Evolutionary conservation across 2,888 invertebrate species (phyloP).

Genomic region (Calameuta idolon): DNA sequence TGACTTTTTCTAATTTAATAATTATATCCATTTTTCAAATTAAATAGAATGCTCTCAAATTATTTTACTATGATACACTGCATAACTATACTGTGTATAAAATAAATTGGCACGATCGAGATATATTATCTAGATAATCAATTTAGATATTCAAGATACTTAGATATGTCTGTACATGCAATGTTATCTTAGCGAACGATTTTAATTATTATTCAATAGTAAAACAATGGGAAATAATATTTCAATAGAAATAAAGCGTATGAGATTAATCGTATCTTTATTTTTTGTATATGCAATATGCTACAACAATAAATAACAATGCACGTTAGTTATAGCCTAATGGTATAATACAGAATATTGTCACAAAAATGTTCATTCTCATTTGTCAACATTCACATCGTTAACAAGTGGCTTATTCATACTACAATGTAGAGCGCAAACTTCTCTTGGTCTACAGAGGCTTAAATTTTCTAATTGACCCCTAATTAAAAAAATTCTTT

Average conservation of each 20-base stretch:
- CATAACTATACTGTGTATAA: too few relatives aligned
- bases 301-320: constrained; percentile 20
- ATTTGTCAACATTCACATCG: not conserved
- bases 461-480: not conserved
- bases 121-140: not conserved
- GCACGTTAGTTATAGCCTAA: constrained; percentile 15
- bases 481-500: constrained; percentile 5
- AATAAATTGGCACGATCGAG: too few relatives aligned
- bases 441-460: constrained; percentile 17
- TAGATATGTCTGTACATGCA: not conserved
- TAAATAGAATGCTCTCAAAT: too few relatives aligned
- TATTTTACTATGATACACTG: too few relatives aligned
- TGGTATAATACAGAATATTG: constrained; percentile 20
- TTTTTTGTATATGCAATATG: constrained; percentile 19
- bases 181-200: not conserved
- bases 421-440: not conserved
- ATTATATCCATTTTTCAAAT: not conserved
- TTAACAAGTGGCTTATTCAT: not conserved
- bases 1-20: not conserved
- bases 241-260: not conserved
- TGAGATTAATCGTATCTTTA: constrained; percentile 13
- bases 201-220: not conserved
- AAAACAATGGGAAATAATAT: not conserved
- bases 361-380: constrained; percentile 14
- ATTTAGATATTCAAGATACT: not conserved